These are phyloP conservation scores for Labeo catla DNA, from an alignment of 2,113 vertebrate species.

Conservation along the genomic window DNA sequence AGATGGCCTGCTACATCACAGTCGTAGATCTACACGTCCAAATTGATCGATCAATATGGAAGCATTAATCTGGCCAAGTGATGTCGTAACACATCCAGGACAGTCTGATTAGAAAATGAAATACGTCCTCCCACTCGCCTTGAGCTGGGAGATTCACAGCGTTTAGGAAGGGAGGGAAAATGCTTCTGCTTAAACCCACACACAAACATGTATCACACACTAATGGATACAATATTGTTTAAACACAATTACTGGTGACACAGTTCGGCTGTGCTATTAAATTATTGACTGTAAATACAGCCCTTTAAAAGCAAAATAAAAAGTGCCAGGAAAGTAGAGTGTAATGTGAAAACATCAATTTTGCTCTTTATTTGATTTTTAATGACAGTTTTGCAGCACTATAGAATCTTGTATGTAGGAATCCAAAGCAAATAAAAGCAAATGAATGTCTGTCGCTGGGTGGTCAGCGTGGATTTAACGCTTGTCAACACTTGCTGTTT, in stretches of 20 bases:
- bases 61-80: constrained; percentile 50
- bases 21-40: constrained; percentile 48
- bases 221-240: constrained; percentile 13
- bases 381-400: constrained; percentile 44
- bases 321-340: constrained; percentile 30
- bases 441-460: constrained; percentile 11
- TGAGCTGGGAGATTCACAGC: constrained; percentile 17
- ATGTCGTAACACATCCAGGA: constrained; percentile 30
- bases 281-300: constrained; percentile 31
- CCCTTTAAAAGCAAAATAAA: neutral
- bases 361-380: constrained; percentile 33
- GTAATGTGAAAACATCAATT: constrained; percentile 44
- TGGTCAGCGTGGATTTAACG: constrained; percentile 29
- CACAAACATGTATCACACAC: neutral
- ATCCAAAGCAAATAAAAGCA: constrained; percentile 34
- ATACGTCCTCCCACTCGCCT: constrained; percentile 27
- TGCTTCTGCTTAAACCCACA: neutral
- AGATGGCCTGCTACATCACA: constrained; percentile 4
- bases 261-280: neutral
- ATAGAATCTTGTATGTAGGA: constrained; percentile 17
- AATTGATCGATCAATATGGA: constrained; percentile 49
- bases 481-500: constrained; percentile 48
- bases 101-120: constrained; percentile 56
- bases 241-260: constrained; percentile 26
- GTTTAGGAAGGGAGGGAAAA: constrained; percentile 17